These are phyloP conservation scores for Dryobates pubescens DNA, from an alignment of 2,797 vertebrate genomes.

Conservation along the genomic window DNA sequence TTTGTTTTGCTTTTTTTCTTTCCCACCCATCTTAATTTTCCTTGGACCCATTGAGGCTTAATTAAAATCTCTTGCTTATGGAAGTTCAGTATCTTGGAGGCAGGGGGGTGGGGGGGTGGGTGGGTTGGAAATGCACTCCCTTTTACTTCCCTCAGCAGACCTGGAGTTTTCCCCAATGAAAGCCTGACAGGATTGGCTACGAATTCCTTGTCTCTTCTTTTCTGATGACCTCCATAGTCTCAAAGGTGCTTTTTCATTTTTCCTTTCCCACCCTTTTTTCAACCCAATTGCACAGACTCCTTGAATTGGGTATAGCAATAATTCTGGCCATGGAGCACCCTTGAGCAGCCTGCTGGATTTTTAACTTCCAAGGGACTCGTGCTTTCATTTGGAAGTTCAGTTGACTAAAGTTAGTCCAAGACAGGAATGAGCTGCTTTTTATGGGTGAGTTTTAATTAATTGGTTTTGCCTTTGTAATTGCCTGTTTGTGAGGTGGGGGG, in stretches of 20 bases:
- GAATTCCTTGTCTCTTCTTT: conserved; percentile 68
- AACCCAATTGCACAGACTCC: conserved; percentile 60
- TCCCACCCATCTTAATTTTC: conserved; percentile 65
- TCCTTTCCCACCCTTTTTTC: conserved; percentile 13
- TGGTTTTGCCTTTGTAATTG: conserved; percentile 51
- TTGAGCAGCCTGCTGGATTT: conserved; percentile 70
- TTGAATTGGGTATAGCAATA: conserved; percentile 79
- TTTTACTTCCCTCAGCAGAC: conserved; percentile 42
- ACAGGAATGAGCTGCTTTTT: conserved; percentile 66
- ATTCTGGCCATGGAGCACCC: conserved; percentile 74
- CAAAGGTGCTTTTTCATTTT: conserved; percentile 65
- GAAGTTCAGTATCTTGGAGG: conserved; percentile 75
- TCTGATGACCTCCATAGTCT: conserved; percentile 70
- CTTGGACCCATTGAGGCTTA: conserved; percentile 75
- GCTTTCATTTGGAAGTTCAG: conserved; percentile 66
- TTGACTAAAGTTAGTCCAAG: conserved; percentile 65
- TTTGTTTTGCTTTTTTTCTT: background rate
- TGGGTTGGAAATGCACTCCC: conserved; percentile 55
- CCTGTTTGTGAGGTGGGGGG: conserved; percentile 52
- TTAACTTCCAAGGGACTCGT: conserved; percentile 55
- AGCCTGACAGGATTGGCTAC: conserved; percentile 70
- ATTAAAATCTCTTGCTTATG: conserved; percentile 79
- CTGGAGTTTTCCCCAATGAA: conserved; percentile 38
- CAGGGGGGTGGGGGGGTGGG: too few relatives aligned
- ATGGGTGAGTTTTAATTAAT: conserved; percentile 41